Evolutionary conservation across 2,113 vertebrate species (phyloP).

Genomic region (Microcebus lehilahytsara): DNA sequence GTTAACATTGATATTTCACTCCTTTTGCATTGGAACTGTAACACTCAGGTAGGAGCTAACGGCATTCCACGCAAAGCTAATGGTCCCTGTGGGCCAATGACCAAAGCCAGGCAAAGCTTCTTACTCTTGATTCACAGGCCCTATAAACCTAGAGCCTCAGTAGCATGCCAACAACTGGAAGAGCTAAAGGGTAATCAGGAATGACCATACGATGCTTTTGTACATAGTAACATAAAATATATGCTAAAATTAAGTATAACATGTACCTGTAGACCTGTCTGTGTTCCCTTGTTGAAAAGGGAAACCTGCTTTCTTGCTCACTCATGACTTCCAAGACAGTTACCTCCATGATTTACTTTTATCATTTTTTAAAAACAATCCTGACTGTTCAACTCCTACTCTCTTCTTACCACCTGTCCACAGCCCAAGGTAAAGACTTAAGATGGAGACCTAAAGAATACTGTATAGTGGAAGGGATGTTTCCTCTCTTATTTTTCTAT

Average conservation of each 20-base stretch:
- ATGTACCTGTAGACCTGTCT: not conserved
- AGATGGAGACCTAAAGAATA: not conserved
- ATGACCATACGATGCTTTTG: not conserved
- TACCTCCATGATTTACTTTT: not conserved
- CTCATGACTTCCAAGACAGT: not conserved
- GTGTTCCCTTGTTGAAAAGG: not conserved
- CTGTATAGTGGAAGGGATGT: not conserved
- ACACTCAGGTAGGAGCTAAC: not conserved
- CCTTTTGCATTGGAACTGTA: not conserved
- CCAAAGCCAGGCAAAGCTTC: not conserved
- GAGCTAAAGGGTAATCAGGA: not conserved
- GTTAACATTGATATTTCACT: not conserved
- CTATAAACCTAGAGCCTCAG: not conserved
- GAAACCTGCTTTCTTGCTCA: not conserved
- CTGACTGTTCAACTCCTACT: not conserved
- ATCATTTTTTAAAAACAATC: not conserved
- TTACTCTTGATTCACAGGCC: not conserved
- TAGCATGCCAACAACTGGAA: not conserved
- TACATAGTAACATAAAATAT: not conserved
- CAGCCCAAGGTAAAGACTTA: not conserved
- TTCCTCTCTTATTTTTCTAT: not conserved
- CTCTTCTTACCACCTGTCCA: too few species aligned
- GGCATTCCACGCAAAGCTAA: not conserved
- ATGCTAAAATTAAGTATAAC: not conserved
- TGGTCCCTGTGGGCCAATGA: not conserved